These are phyloP conservation scores for Pseudocheirus occidentalis DNA, from an alignment of 2,797 vertebrate species.

Conservation along the genomic window DNA sequence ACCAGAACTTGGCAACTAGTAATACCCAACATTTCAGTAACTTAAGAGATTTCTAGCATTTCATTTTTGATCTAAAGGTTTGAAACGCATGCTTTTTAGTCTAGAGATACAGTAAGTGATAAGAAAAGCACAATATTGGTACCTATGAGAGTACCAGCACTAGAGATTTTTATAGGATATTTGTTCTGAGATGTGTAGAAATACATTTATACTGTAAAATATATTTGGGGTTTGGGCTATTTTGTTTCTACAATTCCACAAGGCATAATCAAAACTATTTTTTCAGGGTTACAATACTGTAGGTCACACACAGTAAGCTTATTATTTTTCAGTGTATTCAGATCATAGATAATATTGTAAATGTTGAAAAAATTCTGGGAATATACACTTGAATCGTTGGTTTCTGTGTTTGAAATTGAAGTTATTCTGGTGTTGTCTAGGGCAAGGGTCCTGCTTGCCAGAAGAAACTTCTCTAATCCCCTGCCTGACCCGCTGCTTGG, in stretches of 20 bases:
- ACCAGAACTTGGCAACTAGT: constrained; percentile 60
- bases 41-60: constrained; percentile 61
- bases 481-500: constrained; percentile 41
- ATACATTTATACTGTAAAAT: constrained; percentile 54
- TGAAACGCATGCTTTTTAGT: constrained; percentile 73
- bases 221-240: constrained; percentile 5
- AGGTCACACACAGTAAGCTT: constrained; percentile 51
- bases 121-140: constrained; percentile 67
- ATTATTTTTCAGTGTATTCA: constrained; percentile 55
- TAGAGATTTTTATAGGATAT: constrained; percentile 53
- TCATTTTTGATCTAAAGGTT: constrained; percentile 73
- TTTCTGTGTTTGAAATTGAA: constrained; percentile 51
- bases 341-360: constrained; percentile 51
- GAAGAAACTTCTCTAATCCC: constrained; percentile 21
- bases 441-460: constrained; percentile 47
- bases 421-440: constrained; percentile 74
- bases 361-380: constrained; percentile 47
- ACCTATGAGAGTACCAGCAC: constrained; percentile 55
- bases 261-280: constrained; percentile 67
- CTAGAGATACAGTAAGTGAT: constrained; percentile 64
- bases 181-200: constrained; percentile 70
- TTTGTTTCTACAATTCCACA: constrained; percentile 64
- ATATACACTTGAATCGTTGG: constrained; percentile 48
- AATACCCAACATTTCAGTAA: constrained; percentile 52
- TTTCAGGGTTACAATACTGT: constrained; percentile 73